Evolutionary conservation across 2,888 invertebrate species (phyloP).

Genomic region (Eupithecia subumbrata): DNA sequence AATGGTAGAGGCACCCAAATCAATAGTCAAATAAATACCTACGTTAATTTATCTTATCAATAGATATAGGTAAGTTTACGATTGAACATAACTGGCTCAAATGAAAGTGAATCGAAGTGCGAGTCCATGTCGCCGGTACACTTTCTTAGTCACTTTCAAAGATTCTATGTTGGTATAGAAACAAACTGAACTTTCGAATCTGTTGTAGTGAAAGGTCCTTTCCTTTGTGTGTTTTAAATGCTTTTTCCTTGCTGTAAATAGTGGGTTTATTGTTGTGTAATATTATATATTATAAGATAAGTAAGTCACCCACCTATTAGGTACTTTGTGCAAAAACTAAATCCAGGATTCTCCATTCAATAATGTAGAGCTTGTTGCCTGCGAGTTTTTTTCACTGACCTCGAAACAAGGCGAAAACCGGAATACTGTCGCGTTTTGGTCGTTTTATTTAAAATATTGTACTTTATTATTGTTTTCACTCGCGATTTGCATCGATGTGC

Average conservation of each 20-base stretch:
- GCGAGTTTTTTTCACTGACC: conserved; percentile 48
- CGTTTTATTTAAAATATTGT: conserved; percentile 59
- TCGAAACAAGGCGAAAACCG: conserved; percentile 65
- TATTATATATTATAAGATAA: neutral
- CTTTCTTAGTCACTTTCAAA: conserved; percentile 34
- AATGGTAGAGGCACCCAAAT: neutral
- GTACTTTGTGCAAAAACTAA: neutral
- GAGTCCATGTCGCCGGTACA: conserved; percentile 12
- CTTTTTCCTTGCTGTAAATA: neutral
- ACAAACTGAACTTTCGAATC: conserved; percentile 34
- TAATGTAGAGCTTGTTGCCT: conserved; percentile 9
- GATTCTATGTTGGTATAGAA: neutral
- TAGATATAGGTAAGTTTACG: neutral
- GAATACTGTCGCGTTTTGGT: conserved; percentile 59
- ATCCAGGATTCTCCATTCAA: neutral
- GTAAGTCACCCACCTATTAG: neutral
- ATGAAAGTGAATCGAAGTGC: conserved; percentile 10
- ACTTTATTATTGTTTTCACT: conserved; percentile 50
- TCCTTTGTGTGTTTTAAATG: neutral
- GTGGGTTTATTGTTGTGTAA: neutral
- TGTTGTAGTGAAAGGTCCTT: neutral
- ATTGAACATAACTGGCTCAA: neutral
- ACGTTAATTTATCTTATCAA: neutral
- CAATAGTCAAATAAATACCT: neutral
- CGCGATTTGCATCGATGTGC: conserved; percentile 57